Base-by-base conservation (phyloP, 2,797 vertebrate genomes). In the Lepilemur ruficaudatus region DNA sequence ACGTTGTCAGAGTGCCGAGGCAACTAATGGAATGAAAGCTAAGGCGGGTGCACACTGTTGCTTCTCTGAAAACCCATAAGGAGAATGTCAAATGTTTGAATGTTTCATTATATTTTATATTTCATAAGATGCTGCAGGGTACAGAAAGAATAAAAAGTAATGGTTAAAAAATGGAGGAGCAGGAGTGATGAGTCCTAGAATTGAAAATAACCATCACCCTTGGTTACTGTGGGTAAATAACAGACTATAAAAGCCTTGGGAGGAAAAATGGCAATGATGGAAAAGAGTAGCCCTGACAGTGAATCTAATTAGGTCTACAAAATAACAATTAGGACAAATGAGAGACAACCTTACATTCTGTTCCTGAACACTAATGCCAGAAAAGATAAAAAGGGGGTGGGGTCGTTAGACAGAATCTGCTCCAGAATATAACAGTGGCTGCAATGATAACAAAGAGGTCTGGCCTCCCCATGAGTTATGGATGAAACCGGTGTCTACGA, bases 31-130 rank as follows among this genome's bases (percentile, higher is more conserved):
- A 98, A 98, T 97, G 88, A 97, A 98, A 98, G 72, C 95, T 97
- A 72, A 90, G 97, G 96, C 92, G 67, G 93, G 97, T 92, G 63
- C 82, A 94, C 93, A 32, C 72, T n/a, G 88, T 59, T 97, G 94
- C 84, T 96, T 98, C 98, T 96, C 95, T 90, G 97, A 98, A 98
- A 98, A 97, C 69, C 97, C 97, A 93, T 91, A 95, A 98, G 98
- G 98, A 97, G 97, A 96, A 98, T 96, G 89, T 92, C 87, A 98
- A 98, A 96, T 79, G 82, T 94, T 98, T 98, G 97, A 98, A 98
- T 98, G 97, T 98, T 98, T 98, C 98, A 98, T 98, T 98, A 92
- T 80, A 7, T 97, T 98, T 98, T 98, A 98, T 98, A 98, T 98
- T 98, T 98, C 97, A 99, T 98, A 97, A 98, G 97, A 92, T 96